These are phyloP conservation scores for Dynastes maya DNA, from an alignment of 2,888 invertebrate species.

Conservation along the genomic window DNA sequence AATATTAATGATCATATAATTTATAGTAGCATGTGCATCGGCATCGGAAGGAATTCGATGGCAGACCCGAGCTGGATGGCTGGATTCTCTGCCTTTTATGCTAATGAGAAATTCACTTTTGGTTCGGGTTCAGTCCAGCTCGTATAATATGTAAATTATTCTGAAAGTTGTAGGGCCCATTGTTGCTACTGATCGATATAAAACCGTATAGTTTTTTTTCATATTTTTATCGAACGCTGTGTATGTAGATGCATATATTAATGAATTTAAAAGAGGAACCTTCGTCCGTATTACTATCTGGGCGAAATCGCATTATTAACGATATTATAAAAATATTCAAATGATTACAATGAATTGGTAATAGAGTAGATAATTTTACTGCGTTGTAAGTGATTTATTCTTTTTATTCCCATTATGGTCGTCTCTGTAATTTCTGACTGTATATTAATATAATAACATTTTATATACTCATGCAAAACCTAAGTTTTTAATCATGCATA, in stretches of 20 bases:
- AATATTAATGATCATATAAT: conserved; percentile 49
- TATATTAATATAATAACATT: no score
- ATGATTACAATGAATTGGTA: background rate
- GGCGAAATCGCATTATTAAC: background rate
- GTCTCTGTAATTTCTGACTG: no score
- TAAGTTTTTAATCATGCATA: no score
- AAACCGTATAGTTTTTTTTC: conserved; percentile 48
- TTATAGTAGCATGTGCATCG: conserved; percentile 50
- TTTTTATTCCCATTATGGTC: no score
- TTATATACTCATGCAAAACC: no score
- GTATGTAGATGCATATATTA: conserved; percentile 47
- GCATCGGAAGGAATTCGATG: conserved; percentile 40
- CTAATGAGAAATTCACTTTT: conserved; percentile 58
- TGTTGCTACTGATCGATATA: conserved; percentile 53
- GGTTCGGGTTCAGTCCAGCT: conserved; percentile 57
- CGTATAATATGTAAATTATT: conserved; percentile 58
- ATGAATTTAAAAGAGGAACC: conserved; percentile 18
- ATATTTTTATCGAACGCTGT: conserved; percentile 51
- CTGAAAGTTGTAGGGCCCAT: conserved; percentile 54
- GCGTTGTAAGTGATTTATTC: no score
- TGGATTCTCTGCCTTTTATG: conserved; percentile 57
- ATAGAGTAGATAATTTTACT: background rate
- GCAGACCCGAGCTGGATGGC: conserved; percentile 41
- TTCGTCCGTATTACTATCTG: background rate
- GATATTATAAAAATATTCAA: conserved; percentile 19